These are phyloP conservation scores for Pithys albifrons DNA, from an alignment of 2,113 vertebrate genomes.

Conservation along the genomic window DNA sequence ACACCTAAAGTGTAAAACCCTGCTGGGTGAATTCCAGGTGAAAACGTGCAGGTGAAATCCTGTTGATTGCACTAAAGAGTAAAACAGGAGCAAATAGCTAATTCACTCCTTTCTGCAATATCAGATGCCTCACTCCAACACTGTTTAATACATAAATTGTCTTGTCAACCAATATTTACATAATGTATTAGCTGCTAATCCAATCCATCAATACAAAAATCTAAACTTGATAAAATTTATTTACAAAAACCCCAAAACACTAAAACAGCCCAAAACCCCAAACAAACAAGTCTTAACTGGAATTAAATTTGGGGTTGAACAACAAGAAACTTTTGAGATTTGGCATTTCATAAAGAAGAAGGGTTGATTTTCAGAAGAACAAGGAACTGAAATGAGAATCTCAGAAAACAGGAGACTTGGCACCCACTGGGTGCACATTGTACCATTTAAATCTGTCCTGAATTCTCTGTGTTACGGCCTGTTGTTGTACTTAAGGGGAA, in stretches of 20 bases:
- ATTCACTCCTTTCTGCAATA: not conserved
- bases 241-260: not conserved
- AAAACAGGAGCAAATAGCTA: not conserved
- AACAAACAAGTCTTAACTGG: not conserved
- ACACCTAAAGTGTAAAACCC: not conserved
- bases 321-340: not conserved
- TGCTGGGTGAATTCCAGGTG: not conserved
- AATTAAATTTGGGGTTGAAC: not conserved
- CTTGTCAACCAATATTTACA: not conserved
- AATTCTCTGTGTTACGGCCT: not conserved
- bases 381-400: not conserved
- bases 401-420: not conserved
- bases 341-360: not conserved
- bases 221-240: not conserved
- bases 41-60: not conserved
- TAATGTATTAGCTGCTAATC: not conserved
- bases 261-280: too few species aligned
- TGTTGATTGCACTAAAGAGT: rapidly evolving
- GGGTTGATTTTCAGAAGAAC: not conserved
- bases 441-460: not conserved
- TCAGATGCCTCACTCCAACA: not conserved
- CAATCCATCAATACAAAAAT: not conserved
- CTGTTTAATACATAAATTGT: not conserved
- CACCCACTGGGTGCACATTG: not conserved
- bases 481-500: not conserved